Evolutionary conservation across 1,140 invertebrate genomes (phyloP).

Genomic region (Bombus difficillimus): DNA sequence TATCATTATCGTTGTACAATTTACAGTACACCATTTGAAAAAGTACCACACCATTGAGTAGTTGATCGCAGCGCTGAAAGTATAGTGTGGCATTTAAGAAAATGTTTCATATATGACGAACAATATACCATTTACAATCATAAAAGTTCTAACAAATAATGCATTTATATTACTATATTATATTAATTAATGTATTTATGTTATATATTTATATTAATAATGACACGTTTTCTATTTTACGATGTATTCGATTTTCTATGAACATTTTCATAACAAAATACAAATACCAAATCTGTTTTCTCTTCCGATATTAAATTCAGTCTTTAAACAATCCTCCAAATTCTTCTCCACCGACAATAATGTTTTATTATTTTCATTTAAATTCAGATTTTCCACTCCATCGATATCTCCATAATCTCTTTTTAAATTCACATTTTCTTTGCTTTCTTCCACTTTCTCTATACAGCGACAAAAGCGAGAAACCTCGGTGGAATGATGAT

Average conservation of each 20-base stretch:
- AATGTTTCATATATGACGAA: background rate
- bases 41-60: background rate
- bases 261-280: background rate
- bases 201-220: too few relatives aligned
- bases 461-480: too few relatives aligned
- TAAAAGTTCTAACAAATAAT: too few relatives aligned
- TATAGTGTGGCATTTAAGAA: background rate
- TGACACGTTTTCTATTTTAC: too few relatives aligned
- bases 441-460: too few relatives aligned
- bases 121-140: background rate
- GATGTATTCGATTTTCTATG: background rate
- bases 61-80: too few relatives aligned
- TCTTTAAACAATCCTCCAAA: background rate
- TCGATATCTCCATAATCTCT: background rate
- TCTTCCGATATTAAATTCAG: background rate
- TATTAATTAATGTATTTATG: too few relatives aligned
- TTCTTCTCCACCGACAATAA: background rate
- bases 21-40: background rate
- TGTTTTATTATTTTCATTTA: background rate
- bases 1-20: background rate
- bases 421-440: background rate
- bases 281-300: background rate
- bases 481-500: background rate
- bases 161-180: too few relatives aligned
- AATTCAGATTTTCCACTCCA: background rate